Percentiles rank a stretch among this genome's conserved stretches.
These are phyloP conservation scores for Cyprinodon tularosa DNA, from an alignment of 2,113 vertebrate genomes.

Conservation along the genomic window DNA sequence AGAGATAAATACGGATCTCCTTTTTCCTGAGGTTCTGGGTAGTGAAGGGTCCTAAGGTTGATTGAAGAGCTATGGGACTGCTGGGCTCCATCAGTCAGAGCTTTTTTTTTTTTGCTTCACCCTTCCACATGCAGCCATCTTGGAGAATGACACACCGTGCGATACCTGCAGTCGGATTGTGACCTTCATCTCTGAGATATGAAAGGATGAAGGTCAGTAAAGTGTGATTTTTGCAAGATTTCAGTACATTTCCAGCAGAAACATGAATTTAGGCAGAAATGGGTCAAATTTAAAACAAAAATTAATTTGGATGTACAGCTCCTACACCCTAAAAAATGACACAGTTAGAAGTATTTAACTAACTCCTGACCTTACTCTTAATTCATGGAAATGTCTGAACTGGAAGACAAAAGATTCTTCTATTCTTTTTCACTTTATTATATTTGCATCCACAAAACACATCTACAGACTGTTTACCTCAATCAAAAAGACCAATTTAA, in stretches of 20 bases:
- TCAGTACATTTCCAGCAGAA: conserved; percentile 3
- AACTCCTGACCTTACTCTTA: too few relatives aligned
- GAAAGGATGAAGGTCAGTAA: conserved; percentile 12
- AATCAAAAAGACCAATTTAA: not conserved
- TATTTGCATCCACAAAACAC: not conserved
- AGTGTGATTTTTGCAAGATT: conserved; percentile 8
- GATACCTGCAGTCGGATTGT: conserved; percentile 38
- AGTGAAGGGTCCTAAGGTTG: conserved; percentile 41
- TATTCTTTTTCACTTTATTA: too few relatives aligned
- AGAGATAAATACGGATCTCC: conserved; percentile 48
- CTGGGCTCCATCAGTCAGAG: conserved; percentile 45
- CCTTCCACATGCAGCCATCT: conserved; percentile 23
- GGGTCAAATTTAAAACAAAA: not conserved
- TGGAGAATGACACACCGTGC: conserved; percentile 39
- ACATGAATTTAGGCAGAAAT: conserved; percentile 5
- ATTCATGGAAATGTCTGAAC: too few relatives aligned
- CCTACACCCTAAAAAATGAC: too few relatives aligned
- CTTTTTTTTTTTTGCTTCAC: conserved; percentile 19
- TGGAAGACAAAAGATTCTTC: too few relatives aligned
- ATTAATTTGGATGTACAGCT: too few relatives aligned
- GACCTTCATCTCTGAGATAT: conserved; percentile 31
- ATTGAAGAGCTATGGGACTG: conserved; percentile 42
- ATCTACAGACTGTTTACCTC: not conserved
- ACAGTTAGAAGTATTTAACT: too few relatives aligned
- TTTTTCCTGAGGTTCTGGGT: conserved; percentile 47